A percentile compares a stretch with the other conserved stretches of the same genome.
Conservation (phyloP, 2,113 vertebrate species). For the Cryptomyrus ogoouensis region DNA sequence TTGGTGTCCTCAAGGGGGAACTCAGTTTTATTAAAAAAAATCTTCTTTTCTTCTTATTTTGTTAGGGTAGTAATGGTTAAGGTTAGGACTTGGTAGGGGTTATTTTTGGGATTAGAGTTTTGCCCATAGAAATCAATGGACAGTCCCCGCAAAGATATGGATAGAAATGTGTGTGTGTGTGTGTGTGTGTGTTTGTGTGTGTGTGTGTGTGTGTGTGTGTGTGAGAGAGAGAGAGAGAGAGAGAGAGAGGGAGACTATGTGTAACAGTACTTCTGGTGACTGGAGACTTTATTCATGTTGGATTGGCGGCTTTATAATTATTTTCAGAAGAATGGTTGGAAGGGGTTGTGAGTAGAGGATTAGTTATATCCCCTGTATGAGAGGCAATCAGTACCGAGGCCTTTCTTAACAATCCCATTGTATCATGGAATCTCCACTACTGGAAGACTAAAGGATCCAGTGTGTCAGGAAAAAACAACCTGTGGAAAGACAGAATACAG, state of each 20-base stretch:
- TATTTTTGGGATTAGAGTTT: not conserved
- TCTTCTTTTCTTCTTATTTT: not conserved
- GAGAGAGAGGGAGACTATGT: no score
- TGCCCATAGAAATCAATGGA: not conserved
- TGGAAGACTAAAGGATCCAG: not conserved
- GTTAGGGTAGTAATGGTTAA: not conserved
- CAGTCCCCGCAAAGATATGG: no score
- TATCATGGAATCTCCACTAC: not conserved
- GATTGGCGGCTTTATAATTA: not conserved
- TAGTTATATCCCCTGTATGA: not conserved
- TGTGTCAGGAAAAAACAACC: not conserved
- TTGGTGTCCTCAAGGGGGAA: not conserved
- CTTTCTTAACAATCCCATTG: not conserved
- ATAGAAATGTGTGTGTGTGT: not conserved
- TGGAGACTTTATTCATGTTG: not conserved
- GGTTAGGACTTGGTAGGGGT: not conserved
- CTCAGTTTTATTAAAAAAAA: not conserved
- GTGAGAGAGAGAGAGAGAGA: no score
- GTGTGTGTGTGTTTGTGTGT: not conserved
- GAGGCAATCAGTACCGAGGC: not conserved
- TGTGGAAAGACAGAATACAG: not conserved
- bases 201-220: not conserved
- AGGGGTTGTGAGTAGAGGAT: not conserved
- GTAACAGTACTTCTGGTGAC: not conserved
- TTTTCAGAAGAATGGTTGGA: not conserved